Percentiles rank a stretch among this genome's conserved stretches.
Evolutionary conservation across 2,797 vertebrate genomes (phyloP).

Genomic region (Microctenopoma stevenorrisi): DNA sequence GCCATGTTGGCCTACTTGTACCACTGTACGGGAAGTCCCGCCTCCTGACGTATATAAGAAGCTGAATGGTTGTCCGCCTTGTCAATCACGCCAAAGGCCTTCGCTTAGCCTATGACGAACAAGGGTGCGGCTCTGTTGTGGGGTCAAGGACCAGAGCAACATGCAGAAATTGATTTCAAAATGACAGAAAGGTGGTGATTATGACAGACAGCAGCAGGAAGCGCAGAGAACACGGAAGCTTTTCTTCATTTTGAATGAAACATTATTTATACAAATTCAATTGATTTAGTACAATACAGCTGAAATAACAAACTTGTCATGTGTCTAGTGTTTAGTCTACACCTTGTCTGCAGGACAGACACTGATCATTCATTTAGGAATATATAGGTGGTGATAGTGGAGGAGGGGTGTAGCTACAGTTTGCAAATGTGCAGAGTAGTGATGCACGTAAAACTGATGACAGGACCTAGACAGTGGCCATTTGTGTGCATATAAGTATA

Average conservation of each 20-base stretch:
- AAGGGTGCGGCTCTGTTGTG: slow-evolving; percentile 56
- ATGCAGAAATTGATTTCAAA: background rate
- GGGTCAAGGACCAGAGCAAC: slow-evolving; percentile 41
- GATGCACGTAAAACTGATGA: background rate
- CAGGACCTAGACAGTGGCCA: background rate
- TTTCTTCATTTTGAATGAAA: background rate
- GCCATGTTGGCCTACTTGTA: slow-evolving; percentile 71
- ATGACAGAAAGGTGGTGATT: background rate
- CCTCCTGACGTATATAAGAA: slow-evolving; percentile 18
- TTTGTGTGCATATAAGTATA: background rate
- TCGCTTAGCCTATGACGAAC: slow-evolving; percentile 23
- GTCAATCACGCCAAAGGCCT: slow-evolving; percentile 25
- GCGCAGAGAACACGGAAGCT: background rate
- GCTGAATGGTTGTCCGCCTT: slow-evolving; percentile 50
- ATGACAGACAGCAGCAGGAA: background rate
- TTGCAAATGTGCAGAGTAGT: background rate
- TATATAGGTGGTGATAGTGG: background rate
- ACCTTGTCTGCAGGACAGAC: slow-evolving; percentile 20
- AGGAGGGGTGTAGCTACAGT: background rate
- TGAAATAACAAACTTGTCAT: background rate
- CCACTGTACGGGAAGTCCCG: slow-evolving; percentile 60
- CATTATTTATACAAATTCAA: fast-evolving
- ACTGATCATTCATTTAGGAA: slow-evolving; percentile 2
- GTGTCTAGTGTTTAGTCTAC: background rate
- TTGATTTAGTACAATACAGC: background rate